Evolutionary conservation across 30 jellyfish, hydroid and myxozoan genomes (phyloP).

Genomic region (Sanderia malayensis): DNA sequence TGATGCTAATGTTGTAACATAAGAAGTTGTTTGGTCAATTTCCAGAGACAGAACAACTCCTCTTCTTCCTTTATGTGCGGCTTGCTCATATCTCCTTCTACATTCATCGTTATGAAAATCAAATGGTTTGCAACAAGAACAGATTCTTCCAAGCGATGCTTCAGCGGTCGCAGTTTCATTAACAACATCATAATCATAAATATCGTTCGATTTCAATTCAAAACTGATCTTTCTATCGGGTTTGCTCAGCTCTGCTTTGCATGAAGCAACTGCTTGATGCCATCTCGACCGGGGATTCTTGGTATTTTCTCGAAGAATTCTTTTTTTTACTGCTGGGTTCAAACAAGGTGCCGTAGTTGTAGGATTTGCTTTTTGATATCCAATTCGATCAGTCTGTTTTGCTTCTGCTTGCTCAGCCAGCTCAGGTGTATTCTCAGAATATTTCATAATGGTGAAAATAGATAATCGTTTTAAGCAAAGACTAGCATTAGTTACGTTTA

Average conservation of each 20-base stretch:
- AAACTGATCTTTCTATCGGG: neutral
- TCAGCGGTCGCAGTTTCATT: neutral
- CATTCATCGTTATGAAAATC: constrained; percentile 45
- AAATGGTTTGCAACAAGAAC: constrained; percentile 61
- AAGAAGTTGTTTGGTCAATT: constrained; percentile 70
- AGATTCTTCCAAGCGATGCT: neutral
- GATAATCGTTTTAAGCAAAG: no score
- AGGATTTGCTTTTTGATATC: no score
- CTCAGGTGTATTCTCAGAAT: neutral
- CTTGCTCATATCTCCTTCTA: constrained; percentile 42
- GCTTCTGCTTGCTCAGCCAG: no score
- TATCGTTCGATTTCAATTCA: neutral
- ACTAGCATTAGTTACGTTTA: no score
- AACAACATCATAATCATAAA: no score
- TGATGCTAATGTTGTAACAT: constrained; percentile 41
- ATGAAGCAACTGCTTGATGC: no score
- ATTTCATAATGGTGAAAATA: no score
- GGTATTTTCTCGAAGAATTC: neutral
- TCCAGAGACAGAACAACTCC: constrained; percentile 73
- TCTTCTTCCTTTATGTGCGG: constrained; percentile 57
- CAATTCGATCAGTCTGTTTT: no score
- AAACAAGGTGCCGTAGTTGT: neutral
- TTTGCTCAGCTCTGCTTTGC: no score
- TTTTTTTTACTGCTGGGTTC: neutral
- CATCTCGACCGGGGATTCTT: no score